These are phyloP conservation scores for Leptocoma aspasia DNA, from an alignment of 2,113 vertebrate genomes.

Conservation along the genomic window DNA sequence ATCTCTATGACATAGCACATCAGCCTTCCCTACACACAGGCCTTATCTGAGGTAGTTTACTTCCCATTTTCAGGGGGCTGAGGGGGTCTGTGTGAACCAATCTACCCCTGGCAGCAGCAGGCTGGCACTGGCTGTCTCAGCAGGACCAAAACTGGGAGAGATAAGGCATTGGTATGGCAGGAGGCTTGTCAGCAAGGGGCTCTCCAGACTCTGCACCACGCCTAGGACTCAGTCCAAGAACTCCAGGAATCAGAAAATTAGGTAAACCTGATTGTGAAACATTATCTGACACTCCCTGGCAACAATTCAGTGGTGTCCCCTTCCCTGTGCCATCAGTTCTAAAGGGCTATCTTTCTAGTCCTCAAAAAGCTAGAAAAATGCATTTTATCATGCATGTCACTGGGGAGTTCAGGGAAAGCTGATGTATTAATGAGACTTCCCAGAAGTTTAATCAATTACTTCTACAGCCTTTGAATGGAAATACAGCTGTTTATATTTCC, in stretches of 20 bases:
- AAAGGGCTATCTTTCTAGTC: neutral
- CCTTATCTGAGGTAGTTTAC: neutral
- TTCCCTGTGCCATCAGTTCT: neutral
- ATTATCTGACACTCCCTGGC: neutral
- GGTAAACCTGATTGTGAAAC: neutral
- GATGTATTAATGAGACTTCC: constrained; percentile 55
- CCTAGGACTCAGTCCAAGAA: neutral
- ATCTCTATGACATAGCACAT: rapidly evolving
- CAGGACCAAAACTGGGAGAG: neutral
- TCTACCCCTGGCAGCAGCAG: neutral
- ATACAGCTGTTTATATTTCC: constrained; percentile 37
- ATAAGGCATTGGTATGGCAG: neutral
- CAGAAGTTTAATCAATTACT: constrained; percentile 50
- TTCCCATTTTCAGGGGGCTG: neutral
- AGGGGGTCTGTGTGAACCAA: neutral
- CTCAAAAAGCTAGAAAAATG: neutral
- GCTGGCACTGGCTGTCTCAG: neutral
- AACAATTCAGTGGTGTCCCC: neutral
- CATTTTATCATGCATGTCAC: neutral
- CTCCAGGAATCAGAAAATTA: constrained; percentile 27
- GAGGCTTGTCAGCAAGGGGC: neutral
- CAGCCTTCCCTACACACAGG: neutral
- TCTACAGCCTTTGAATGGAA: neutral
- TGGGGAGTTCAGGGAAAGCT: constrained; percentile 14
- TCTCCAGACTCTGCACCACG: neutral